Percentiles rank a stretch among this genome's conserved stretches.
These are phyloP conservation scores for Pycnonotus jocosus DNA, from an alignment of 2,113 vertebrate species.

Conservation along the genomic window DNA sequence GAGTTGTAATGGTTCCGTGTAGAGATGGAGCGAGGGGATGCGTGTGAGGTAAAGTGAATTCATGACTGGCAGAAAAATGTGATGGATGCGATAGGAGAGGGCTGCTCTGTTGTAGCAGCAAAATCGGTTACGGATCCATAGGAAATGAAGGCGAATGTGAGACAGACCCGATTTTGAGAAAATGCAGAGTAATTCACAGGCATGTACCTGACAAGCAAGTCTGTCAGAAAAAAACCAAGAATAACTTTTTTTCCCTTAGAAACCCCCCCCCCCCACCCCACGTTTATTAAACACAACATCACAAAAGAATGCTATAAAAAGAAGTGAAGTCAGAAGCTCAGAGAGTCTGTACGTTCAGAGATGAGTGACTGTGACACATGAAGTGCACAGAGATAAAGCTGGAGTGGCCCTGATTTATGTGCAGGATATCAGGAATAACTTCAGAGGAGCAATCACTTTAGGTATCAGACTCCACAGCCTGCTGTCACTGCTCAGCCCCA, in stretches of 20 bases:
- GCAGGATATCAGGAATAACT: neutral
- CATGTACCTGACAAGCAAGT: neutral
- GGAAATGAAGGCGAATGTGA: neutral
- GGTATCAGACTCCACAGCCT: neutral
- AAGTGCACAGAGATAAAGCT: neutral
- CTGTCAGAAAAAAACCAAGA: neutral
- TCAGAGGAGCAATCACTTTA: neutral
- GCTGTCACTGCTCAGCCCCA: neutral
- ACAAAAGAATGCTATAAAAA: neutral
- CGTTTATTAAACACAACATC: neutral
- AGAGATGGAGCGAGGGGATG: neutral
- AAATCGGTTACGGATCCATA: neutral
- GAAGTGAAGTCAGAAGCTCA: neutral
- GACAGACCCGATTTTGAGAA: neutral
- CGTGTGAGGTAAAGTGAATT: neutral
- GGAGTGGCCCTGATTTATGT: neutral
- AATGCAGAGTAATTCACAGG: neutral
- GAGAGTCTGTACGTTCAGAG: neutral
- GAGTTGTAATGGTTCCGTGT: neutral
- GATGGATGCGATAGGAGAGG: neutral
- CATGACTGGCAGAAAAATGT: neutral
- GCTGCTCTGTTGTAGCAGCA: neutral
- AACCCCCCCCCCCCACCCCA: fast-evolving
- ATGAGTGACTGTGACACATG: neutral
- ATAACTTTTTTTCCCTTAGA: neutral